Evolutionary conservation across 53 echinoderm and acorn worm species (phyloP).

Genomic region (Mesocentrotus franciscanus): DNA sequence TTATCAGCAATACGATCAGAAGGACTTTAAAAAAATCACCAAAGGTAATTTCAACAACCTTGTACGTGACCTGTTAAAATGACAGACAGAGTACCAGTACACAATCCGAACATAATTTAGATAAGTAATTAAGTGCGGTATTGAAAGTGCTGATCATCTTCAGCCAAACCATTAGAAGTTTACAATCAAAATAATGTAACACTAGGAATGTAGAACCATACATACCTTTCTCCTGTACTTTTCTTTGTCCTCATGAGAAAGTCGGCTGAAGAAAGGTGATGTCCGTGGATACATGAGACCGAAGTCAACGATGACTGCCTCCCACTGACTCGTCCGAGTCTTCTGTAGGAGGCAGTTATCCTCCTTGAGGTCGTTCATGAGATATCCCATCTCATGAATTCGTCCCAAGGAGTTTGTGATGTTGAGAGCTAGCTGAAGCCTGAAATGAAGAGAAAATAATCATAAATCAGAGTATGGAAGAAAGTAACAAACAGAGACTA

Average conservation of each 20-base stretch:
- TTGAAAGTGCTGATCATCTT: too few species aligned
- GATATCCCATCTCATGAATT: not conserved
- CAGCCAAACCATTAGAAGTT: too few species aligned
- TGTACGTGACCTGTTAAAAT: too few species aligned
- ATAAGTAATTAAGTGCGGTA: too few species aligned
- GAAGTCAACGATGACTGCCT: conserved; percentile 17
- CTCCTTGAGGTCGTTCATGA: conserved; percentile 35
- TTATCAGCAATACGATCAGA: not conserved
- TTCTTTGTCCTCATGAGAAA: too few species aligned
- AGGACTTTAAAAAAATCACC: too few species aligned
- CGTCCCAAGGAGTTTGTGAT: not conserved
- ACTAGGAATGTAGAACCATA: not conserved
- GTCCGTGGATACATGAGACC: not conserved
- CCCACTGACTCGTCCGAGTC: not conserved
- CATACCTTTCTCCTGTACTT: not conserved
- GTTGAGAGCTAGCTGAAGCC: conserved; percentile 16
- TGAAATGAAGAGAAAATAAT: not conserved
- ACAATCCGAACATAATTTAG: too few species aligned
- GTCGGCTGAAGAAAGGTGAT: not conserved
- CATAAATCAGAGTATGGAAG: not conserved
- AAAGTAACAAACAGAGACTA: too few species aligned
- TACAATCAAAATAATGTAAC: not conserved
- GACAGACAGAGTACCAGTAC: not conserved
- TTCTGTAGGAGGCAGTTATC: conserved; percentile 18
- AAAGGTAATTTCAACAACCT: too few species aligned